Base-by-base conservation (phyloP, 1,140 invertebrate genomes). In the Nephila pilipes region DNA sequence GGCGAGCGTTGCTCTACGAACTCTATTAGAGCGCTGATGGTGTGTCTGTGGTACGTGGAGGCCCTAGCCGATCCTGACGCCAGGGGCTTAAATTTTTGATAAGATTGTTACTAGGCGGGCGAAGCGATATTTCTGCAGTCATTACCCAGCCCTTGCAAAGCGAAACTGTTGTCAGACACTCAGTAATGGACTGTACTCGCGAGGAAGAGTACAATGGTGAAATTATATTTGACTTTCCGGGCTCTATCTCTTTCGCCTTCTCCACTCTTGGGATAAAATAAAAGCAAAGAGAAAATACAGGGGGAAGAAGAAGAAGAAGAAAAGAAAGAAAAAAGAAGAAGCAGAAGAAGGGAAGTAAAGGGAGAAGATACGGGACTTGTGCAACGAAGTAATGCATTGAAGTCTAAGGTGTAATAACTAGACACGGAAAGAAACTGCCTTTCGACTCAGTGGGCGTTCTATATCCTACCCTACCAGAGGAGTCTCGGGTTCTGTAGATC, bases 81-180 rank as follows among this genome's bases (percentile, higher is more conserved):
- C 79, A 83, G 54, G 85, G 87, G 87, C 92, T 89, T 93, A 89
- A 93, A 93, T 93, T 93, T 93, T 93, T 93, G 92, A 93, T 93
- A 88, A 93, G 92, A 93, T 93, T 93, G 92, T 93, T 93, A 93
- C 92, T 93, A 87, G 92, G 92, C 92, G 92, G 87, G 92, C 92
- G 92, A 93, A 93, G 92, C 87, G 85, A 93, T 93, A 93, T 93
- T 93, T 93, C 92, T 93, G 92, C 92, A 80, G 92, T 93, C 92
- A 93, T 93, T 93, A 93, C 92, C 92, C 79, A 85, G 92, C 63
- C 92, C 60, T 85, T 63, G 81, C 55, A 89, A 88, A 93, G 92
- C 85, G 87, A 80, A 89, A 93, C 92, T 89, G 92, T 93, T 93
- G 92, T 93, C 92, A 93, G 92, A 93, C 92, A 93, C 75, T 36